Percentiles rank a stretch among this genome's conserved stretches.
Conservation (phyloP, 2,888 invertebrate species). For the Altica lythri region DNA sequence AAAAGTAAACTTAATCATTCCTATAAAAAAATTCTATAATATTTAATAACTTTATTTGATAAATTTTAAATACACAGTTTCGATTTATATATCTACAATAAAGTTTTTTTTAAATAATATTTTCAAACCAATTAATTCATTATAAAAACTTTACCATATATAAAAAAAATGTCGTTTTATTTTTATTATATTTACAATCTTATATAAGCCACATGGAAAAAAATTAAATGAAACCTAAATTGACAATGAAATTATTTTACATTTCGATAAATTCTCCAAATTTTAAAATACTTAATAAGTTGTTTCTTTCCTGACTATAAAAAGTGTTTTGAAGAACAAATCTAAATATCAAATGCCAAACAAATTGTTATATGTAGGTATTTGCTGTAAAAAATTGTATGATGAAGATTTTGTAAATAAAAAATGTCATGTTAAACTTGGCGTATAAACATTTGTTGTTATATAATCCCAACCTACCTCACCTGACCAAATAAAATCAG, state of each 20-base stretch:
- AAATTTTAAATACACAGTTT: background rate
- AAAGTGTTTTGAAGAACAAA: slow-evolving; percentile 2
- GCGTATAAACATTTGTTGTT: slow-evolving; percentile 40
- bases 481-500: no score
- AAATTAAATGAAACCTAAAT: background rate
- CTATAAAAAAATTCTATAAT: background rate
- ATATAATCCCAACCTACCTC: no score
- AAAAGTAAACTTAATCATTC: no score
- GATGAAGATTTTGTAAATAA: slow-evolving; percentile 44
- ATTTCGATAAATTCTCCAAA: background rate
- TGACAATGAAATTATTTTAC: background rate
- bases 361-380: slow-evolving; percentile 24
- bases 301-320: slow-evolving; percentile 9
- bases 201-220: background rate
- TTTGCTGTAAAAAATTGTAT: slow-evolving; percentile 37
- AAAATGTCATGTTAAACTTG: slow-evolving; percentile 41
- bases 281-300: background rate
- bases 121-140: no score
- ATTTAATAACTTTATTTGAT: background rate
- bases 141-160: no score
- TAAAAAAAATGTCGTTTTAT: no score
- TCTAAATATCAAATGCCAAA: slow-evolving; percentile 20
- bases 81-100: background rate
- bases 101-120: background rate
- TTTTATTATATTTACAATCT: no score